These are phyloP conservation scores for Cyrtodaria siliqua DNA, from an alignment of 2,888 invertebrate genomes.

Conservation along the genomic window DNA sequence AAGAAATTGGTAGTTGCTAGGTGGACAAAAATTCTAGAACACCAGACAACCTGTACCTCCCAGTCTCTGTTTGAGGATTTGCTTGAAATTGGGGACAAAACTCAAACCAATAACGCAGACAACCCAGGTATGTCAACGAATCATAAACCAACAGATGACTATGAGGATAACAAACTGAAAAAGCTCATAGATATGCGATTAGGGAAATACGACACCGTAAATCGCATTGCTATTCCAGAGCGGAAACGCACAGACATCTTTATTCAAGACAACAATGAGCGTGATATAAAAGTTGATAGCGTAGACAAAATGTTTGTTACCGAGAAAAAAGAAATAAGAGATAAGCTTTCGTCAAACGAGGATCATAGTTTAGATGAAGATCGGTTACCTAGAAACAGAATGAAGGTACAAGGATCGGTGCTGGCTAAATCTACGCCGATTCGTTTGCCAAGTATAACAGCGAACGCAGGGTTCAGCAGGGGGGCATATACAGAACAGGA, in stretches of 20 bases:
- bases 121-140: constrained; percentile 20
- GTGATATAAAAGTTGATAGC: background rate
- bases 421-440: constrained; percentile 5
- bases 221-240: constrained; percentile 4
- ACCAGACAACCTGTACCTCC: constrained; percentile 42
- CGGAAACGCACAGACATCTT: background rate
- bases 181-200: constrained; percentile 18
- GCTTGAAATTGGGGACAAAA: constrained; percentile 23
- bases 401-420: background rate
- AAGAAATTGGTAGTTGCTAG: constrained; percentile 47
- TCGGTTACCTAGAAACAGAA: background rate
- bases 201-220: too few relatives aligned
- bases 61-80: constrained; percentile 51
- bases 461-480: constrained; percentile 9
- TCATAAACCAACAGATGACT: background rate
- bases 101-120: background rate
- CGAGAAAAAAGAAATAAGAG: constrained; percentile 45
- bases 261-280: background rate
- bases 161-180: constrained; percentile 20
- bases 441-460: constrained; percentile 21
- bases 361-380: background rate
- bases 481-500: background rate
- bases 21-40: constrained; percentile 53
- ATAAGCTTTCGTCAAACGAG: constrained; percentile 13
- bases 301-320: constrained; percentile 37